These are phyloP conservation scores for Bubo scandiacus DNA, from an alignment of 2,113 vertebrate species.

Conservation along the genomic window DNA sequence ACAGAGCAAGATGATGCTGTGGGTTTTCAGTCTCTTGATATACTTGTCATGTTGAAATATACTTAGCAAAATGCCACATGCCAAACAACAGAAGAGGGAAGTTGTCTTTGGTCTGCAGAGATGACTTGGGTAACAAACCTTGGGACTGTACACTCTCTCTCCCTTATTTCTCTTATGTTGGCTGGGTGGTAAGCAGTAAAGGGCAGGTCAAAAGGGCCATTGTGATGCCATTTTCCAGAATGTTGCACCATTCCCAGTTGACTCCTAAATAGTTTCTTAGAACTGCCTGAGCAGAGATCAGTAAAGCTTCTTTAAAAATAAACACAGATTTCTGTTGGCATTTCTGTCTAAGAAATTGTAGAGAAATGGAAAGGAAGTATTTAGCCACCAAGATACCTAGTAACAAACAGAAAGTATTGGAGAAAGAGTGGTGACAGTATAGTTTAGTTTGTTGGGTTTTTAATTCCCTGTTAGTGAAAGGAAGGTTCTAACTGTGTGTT, in stretches of 20 bases:
- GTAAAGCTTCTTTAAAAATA: neutral
- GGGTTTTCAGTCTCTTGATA: neutral
- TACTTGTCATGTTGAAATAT: neutral
- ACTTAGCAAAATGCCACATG: neutral
- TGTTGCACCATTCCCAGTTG: neutral
- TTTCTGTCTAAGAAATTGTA: neutral
- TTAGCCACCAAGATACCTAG: neutral
- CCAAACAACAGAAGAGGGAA: neutral
- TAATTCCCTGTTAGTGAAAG: neutral
- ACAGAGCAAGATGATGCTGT: neutral
- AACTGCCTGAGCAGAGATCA: neutral
- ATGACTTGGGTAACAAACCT: neutral
- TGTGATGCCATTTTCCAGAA: neutral
- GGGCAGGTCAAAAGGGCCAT: neutral
- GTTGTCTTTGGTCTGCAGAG: neutral
- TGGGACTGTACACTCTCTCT: neutral
- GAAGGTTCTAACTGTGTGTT: neutral
- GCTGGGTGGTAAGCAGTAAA: neutral
- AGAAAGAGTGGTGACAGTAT: neutral
- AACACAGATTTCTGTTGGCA: neutral
- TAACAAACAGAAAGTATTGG: neutral
- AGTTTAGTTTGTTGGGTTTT: neutral
- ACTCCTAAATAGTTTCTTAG: neutral
- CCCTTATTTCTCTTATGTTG: neutral
- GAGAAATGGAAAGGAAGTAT: neutral